Percentiles rank a stretch among this genome's conserved stretches.
Evolutionary conservation across 2,888 invertebrate species (phyloP).

Genomic region (Thera britannica): DNA sequence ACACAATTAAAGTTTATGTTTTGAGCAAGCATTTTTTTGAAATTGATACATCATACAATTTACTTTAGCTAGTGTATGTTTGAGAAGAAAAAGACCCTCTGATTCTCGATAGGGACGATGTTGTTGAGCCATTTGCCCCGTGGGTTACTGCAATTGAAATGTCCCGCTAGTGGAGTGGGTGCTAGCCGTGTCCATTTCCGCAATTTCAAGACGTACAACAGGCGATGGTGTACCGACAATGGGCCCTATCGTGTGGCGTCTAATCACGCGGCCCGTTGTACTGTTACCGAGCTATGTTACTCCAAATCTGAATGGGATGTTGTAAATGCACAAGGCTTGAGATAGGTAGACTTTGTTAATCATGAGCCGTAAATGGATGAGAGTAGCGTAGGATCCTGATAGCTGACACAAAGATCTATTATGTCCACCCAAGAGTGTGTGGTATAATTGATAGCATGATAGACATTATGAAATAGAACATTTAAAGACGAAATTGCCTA

Average conservation of each 20-base stretch:
- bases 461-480: too few relatives aligned
- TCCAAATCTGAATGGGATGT: slow-evolving; percentile 3
- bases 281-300: slow-evolving; percentile 47
- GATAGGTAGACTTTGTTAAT: neutral
- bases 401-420: neutral
- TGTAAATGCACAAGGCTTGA: neutral
- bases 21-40: neutral
- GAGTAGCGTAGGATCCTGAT: neutral
- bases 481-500: too few relatives aligned
- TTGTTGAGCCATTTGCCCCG: slow-evolving; percentile 60
- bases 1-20: neutral
- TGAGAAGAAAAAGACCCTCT: slow-evolving; percentile 29
- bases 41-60: slow-evolving; percentile 5
- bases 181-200: slow-evolving; percentile 80
- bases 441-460: too few relatives aligned
- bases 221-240: slow-evolving; percentile 83
- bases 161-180: slow-evolving; percentile 79
- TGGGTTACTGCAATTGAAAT: slow-evolving; percentile 79
- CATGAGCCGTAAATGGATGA: neutral
- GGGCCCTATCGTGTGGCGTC: slow-evolving; percentile 82
- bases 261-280: slow-evolving; percentile 79
- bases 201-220: slow-evolving; percentile 81
- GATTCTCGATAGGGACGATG: slow-evolving; percentile 33
- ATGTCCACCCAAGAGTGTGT: too few relatives aligned
- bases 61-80: slow-evolving; percentile 2